A percentile compares a stretch with the other conserved stretches of the same genome.
phyloP scores from a whole-genome alignment of 2,113 vertebrate species.

The Thunnus maccoyii region DNA sequence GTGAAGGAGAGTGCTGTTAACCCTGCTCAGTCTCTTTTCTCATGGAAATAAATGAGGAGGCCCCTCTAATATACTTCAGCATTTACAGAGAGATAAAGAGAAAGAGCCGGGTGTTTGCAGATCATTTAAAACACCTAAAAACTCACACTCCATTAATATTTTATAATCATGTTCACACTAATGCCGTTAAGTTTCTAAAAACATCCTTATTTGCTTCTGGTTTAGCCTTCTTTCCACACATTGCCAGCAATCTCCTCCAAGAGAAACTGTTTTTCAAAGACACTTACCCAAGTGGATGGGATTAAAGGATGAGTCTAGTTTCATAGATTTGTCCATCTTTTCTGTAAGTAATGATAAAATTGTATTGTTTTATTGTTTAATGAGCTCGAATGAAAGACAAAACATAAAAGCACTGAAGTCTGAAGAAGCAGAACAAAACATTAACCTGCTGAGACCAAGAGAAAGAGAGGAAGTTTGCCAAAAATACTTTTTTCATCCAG shows the following conservation, averaged over 20 bases:
- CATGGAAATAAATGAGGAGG: constrained; percentile 78
- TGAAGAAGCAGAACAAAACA: too few relatives aligned
- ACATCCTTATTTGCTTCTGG: not conserved
- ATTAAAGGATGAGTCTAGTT: not conserved
- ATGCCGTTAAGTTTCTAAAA: not conserved
- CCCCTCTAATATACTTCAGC: constrained; percentile 56
- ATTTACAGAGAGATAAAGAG: constrained; percentile 32
- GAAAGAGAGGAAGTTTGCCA: too few relatives aligned
- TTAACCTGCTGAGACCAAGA: too few relatives aligned
- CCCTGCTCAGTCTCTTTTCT: constrained; percentile 80
- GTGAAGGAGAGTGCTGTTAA: constrained; percentile 47
- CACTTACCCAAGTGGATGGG: not conserved
- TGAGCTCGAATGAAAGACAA: too few relatives aligned
- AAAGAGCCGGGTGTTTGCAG: not conserved
- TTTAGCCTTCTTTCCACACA: not conserved
- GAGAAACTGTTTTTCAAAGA: not conserved
- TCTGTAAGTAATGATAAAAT: too few relatives aligned
- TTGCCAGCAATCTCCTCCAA: not conserved
- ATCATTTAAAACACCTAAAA: constrained; percentile 9
- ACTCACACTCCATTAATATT: not conserved
- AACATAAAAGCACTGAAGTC: too few relatives aligned
- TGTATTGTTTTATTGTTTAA: too few relatives aligned
- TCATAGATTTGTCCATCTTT: not conserved
- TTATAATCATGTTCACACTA: not conserved
- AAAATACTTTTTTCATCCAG: too few relatives aligned